Conservation (phyloP, 2,113 vertebrate species). For the Ctenodactylus gundi region DNA sequence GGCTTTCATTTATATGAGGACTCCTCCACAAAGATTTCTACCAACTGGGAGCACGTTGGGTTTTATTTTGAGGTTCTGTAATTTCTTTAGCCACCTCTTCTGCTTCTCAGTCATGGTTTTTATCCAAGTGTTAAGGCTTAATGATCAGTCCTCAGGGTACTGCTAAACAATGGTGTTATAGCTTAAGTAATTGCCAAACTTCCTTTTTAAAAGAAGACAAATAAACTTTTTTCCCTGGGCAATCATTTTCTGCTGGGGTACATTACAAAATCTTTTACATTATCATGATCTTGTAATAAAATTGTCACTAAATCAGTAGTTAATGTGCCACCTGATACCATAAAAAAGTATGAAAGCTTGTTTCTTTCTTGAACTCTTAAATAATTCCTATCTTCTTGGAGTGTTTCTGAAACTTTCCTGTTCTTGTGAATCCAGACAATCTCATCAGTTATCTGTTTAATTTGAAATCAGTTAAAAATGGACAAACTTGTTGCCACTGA, state of each 20-base stretch:
- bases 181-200: slow-evolving; percentile 66
- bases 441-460: background rate
- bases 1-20: background rate
- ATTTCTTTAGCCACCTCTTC: background rate
- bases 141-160: slow-evolving; percentile 55
- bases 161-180: slow-evolving; percentile 37
- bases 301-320: slow-evolving; percentile 65
- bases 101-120: slow-evolving; percentile 21
- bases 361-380: slow-evolving; percentile 45
- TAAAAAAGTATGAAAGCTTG: slow-evolving; percentile 51
- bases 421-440: background rate
- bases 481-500: background rate
- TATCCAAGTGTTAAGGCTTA: slow-evolving; percentile 39
- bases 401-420: slow-evolving; percentile 61
- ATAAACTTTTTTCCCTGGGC: slow-evolving; percentile 66
- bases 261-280: slow-evolving; percentile 65
- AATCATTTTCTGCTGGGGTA: slow-evolving; percentile 45
- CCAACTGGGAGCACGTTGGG: background rate
- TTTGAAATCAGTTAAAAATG: background rate
- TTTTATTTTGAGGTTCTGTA: slow-evolving; percentile 48
- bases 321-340: slow-evolving; percentile 34
- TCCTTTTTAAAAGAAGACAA: slow-evolving; percentile 65
- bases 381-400: slow-evolving; percentile 53
- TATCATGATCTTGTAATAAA: slow-evolving; percentile 67
- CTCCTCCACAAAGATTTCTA: background rate